Percentiles rank a stretch among this genome's conserved stretches.
phyloP scores from a whole-genome alignment of 2,888 invertebrate species.

The Zhengitettix transpicula region DNA sequence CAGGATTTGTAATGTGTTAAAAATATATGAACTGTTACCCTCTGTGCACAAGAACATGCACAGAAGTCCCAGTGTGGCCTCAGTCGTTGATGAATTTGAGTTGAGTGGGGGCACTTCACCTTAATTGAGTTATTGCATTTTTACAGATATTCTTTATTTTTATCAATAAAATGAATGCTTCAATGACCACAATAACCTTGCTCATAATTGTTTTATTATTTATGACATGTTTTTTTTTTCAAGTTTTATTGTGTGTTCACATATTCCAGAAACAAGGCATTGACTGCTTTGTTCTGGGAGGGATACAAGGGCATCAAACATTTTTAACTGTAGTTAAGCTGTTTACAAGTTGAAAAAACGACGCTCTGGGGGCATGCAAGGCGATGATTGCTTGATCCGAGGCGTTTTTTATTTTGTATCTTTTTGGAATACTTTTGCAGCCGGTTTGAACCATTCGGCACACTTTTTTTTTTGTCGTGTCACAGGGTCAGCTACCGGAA shows the following conservation, averaged over 20 bases:
- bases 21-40: not conserved
- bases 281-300: constrained; percentile 23
- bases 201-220: constrained; percentile 11
- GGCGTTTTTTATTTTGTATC: not conserved
- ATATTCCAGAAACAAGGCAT: constrained; percentile 27
- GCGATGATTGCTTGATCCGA: no score
- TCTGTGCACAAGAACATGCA: not conserved
- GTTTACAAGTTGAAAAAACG: no score
- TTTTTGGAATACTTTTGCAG: not conserved
- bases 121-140: constrained; percentile 3
- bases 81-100: not conserved
- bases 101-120: constrained; percentile 6
- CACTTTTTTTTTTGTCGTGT: no score
- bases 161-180: constrained; percentile 3
- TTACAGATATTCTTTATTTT: constrained; percentile 8
- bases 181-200: constrained; percentile 15
- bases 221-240: constrained; percentile 5
- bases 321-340: constrained; percentile 5
- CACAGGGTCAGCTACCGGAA: not conserved
- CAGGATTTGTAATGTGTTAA: constrained; percentile 9
- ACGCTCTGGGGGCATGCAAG: no score
- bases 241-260: constrained; percentile 15
- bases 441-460: no score
- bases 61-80: not conserved
- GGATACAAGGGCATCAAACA: constrained; percentile 31